phyloP scores from a whole-genome alignment of 2,797 vertebrate genomes.

The Sebastes elongatus region DNA sequence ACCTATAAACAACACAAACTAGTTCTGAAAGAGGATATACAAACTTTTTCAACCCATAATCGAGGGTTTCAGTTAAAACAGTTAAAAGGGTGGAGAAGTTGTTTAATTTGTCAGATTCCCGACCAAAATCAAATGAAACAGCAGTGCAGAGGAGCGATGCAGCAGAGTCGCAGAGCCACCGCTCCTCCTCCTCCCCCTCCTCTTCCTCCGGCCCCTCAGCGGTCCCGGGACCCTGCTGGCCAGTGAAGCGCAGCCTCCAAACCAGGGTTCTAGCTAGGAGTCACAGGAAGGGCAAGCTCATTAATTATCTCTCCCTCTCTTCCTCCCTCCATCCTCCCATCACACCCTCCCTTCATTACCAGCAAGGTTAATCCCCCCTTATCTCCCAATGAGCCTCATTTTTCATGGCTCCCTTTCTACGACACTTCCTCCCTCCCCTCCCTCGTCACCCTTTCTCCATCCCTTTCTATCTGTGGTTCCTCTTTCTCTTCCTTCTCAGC shows the following conservation, averaged over 20 bases:
- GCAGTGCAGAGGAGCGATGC: constrained; percentile 11
- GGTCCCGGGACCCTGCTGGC: constrained; percentile 66
- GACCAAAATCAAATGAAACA: constrained; percentile 4
- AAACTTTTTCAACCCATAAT: not conserved
- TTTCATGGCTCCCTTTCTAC: constrained; percentile 80
- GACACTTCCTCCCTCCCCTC: constrained; percentile 37
- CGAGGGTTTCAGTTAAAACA: not conserved
- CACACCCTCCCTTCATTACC: constrained; percentile 88
- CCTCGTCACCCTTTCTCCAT: constrained; percentile 3
- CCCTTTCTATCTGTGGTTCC: not conserved
- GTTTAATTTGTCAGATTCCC: not conserved
- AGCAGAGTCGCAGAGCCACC: not conserved
- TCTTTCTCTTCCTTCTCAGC: not conserved
- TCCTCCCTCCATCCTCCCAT: constrained; percentile 60
- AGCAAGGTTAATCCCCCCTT: constrained; percentile 93
- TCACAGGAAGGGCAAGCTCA: constrained; percentile 85
- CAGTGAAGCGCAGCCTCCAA: constrained; percentile 63
- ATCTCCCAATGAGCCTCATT: constrained; percentile 85
- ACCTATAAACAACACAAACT: not conserved
- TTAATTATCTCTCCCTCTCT: constrained; percentile 86
- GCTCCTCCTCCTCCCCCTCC: not conserved
- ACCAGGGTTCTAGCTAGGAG: constrained; percentile 66
- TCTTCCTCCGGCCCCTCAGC: not conserved
- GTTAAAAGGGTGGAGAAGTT: not conserved
- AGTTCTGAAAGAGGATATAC: not conserved